Base-by-base conservation (phyloP, 2,888 invertebrate species). In the Argyresthia albistria region DNA sequence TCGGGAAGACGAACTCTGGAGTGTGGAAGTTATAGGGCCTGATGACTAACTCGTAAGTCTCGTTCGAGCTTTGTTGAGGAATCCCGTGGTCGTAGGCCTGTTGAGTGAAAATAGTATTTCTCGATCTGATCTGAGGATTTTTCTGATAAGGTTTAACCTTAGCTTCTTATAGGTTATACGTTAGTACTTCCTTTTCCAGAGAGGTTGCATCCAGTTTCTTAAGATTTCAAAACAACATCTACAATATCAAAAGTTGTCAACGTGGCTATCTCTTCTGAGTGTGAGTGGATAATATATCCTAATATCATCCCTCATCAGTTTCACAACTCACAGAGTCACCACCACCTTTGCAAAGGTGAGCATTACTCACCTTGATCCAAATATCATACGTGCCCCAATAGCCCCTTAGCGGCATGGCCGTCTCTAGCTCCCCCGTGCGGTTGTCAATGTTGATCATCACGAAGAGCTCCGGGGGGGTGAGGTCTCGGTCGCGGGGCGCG, bases 301-400 rank as follows among this genome's bases (percentile, higher is more conserved):
- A n/a, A n/a, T n/a, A n/a, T n/a, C n/a, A n/a, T n/a, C n/a, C n/a
- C n/a, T n/a, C n/a, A n/a, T n/a, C n/a, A n/a, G n/a, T n/a, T n/a
- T n/a, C n/a, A n/a, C n/a, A n/a, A n/a, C n/a, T n/a, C n/a, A n/a
- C n/a, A n/a, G n/a, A n/a, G n/a, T n/a, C n/a, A n/a, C n/a, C n/a
- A n/a, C n/a, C n/a, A n/a, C n/a, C n/a, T n/a, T n/a, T n/a, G n/a
- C 25, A 25, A 25, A 4, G 25, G 25, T 39, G 39, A 39, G n/a
- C 39, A 3, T 39, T 58, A 65, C 73, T 70, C 67, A 91, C 91
- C 69, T 67, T 57, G 43, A 92, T 79, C 55, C 72, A 70, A 51
- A 92, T 70, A 10, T 64, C 66, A 66, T 90, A 91, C 1, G 79
- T 80, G 37, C 92, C 92, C 84, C 90, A 91, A 61, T 80, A 89